Percentiles rank a stretch among this genome's conserved stretches.
phyloP scores from a whole-genome alignment of 2,113 vertebrate genomes.

The Trematomus loennbergii region DNA sequence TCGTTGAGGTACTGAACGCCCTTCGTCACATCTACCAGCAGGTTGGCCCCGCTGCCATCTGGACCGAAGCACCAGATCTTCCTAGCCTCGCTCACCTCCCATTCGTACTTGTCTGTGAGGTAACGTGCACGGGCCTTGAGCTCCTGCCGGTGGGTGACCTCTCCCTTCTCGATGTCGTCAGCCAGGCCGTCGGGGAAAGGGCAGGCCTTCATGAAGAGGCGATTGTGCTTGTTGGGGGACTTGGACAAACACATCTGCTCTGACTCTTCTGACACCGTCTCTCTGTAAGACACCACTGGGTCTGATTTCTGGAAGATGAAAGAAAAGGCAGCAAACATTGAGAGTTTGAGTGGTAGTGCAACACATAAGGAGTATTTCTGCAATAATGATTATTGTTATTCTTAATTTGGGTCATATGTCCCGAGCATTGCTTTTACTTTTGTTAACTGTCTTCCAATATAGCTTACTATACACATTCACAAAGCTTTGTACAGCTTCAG shows the following conservation, averaged over 20 bases:
- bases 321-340: background rate
- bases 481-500: background rate
- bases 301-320: slow-evolving; percentile 90
- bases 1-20: slow-evolving; percentile 98
- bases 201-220: slow-evolving; percentile 93
- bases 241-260: slow-evolving; percentile 93
- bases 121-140: slow-evolving; percentile 92
- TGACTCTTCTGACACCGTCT: slow-evolving; percentile 93
- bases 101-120: slow-evolving; percentile 93
- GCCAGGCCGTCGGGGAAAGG: slow-evolving; percentile 93
- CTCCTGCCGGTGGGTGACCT: slow-evolving; percentile 91
- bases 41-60: slow-evolving; percentile 92
- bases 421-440: background rate
- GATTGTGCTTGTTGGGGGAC: slow-evolving; percentile 98
- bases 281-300: slow-evolving; percentile 95
- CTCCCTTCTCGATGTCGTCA: slow-evolving; percentile 95
- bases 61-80: slow-evolving; percentile 99
- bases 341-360: no score
- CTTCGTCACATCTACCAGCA: slow-evolving; percentile 95
- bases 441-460: background rate
- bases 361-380: background rate
- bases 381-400: background rate
- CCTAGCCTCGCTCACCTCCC: slow-evolving; percentile 93
- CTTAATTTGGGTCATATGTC: background rate
- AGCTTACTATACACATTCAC: background rate